Percentiles rank a stretch among this genome's conserved stretches.
These are phyloP conservation scores for Dendrolimus kikuchii DNA, from an alignment of 1,140 invertebrate species.

Conservation along the genomic window DNA sequence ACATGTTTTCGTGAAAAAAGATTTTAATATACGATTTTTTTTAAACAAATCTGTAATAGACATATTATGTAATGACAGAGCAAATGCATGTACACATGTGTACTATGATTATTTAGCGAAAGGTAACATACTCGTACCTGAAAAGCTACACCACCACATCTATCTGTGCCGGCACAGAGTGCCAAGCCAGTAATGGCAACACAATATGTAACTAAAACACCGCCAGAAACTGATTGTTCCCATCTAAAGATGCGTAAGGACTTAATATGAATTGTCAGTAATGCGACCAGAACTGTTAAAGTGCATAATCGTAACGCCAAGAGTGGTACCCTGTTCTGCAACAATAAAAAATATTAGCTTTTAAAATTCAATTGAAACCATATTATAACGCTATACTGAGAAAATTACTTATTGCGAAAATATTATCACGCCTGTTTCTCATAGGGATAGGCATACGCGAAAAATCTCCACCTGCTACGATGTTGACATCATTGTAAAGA, in stretches of 20 bases:
- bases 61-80: no score
- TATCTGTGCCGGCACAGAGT: conserved; percentile 25
- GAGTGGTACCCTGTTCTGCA: conserved; percentile 9
- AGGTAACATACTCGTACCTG: conserved; percentile 20
- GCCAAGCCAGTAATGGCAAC: conserved; percentile 29
- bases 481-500: no score
- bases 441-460: no score
- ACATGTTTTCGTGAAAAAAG: not conserved
- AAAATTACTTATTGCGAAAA: no score
- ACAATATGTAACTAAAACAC: conserved; percentile 38
- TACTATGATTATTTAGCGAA: not conserved
- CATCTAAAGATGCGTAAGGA: conserved; percentile 43
- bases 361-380: not conserved
- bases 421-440: no score
- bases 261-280: conserved; percentile 36
- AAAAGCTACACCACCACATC: conserved; percentile 23
- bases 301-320: conserved; percentile 27
- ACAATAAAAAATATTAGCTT: not conserved
- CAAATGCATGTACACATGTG: no score
- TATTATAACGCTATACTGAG: not conserved
- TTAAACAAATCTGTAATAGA: not conserved
- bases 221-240: conserved; percentile 46
- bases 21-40: not conserved
- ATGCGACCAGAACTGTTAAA: conserved; percentile 26
- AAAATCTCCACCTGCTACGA: no score